Conservation (phyloP, 2,113 vertebrate species). For the Aleadryas rufinucha region DNA sequence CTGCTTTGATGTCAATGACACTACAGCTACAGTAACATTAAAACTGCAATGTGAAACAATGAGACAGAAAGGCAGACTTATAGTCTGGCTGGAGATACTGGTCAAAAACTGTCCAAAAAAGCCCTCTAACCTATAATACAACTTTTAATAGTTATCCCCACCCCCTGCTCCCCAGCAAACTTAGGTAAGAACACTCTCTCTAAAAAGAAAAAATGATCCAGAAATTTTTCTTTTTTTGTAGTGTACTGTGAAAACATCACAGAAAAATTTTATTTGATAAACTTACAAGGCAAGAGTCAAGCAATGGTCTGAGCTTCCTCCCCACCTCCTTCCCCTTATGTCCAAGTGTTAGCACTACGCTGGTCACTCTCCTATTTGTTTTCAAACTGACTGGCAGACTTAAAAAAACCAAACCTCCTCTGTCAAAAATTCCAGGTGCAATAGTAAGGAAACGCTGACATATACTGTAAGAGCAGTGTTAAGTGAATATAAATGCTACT, state of each 20-base stretch:
- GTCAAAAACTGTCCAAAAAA: neutral
- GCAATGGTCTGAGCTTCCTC: neutral
- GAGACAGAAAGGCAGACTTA: neutral
- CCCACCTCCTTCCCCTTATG: neutral
- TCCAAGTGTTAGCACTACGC: neutral
- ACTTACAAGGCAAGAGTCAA: neutral
- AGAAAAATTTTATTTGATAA: neutral
- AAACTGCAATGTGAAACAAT: neutral
- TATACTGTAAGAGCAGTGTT: neutral
- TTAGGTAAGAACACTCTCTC: neutral
- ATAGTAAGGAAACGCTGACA: neutral
- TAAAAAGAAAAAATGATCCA: neutral
- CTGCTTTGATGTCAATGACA: neutral
- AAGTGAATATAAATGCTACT: neutral
- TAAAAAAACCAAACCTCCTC: fast-evolving
- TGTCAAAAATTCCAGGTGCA: neutral
- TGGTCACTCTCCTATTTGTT: neutral
- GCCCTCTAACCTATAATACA: neutral
- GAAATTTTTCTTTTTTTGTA: neutral
- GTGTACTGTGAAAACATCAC: neutral
- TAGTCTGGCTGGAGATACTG: neutral
- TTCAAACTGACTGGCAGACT: neutral
- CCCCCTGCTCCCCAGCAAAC: neutral
- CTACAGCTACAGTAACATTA: neutral
- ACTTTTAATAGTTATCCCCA: neutral